phyloP scores from a whole-genome alignment of 2,797 vertebrate genomes.

The Halcyon smyrnensis region DNA sequence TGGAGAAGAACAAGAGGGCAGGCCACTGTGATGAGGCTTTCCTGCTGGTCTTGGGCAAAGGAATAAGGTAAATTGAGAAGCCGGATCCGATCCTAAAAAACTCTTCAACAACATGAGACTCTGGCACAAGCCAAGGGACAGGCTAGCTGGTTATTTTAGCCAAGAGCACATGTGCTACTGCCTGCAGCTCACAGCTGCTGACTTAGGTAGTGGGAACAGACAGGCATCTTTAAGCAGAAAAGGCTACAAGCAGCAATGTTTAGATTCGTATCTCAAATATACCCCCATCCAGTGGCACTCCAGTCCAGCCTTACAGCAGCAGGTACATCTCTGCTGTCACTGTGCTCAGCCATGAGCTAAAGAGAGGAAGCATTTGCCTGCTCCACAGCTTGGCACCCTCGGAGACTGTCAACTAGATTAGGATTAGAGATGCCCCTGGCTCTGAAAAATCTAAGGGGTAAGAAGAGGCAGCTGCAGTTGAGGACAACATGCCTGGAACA shows the following conservation, averaged over 20 bases:
- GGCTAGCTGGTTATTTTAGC: constrained; percentile 59
- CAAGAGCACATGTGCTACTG: constrained; percentile 56
- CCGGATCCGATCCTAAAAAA: constrained; percentile 13
- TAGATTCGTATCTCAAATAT: neutral
- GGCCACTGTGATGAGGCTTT: neutral
- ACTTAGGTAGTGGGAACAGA: neutral
- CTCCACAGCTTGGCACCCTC: neutral
- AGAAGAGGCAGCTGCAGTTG: neutral
- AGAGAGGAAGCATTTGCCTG: rapidly evolving
- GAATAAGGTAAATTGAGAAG: constrained; percentile 49
- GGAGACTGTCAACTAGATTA: neutral
- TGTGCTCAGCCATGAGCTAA: neutral
- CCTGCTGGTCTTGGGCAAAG: neutral
- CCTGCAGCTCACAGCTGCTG: constrained; percentile 61
- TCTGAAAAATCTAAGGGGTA: neutral
- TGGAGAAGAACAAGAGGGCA: neutral
- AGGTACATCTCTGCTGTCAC: neutral
- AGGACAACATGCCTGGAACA: rapidly evolving
- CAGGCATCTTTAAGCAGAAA: constrained; percentile 23
- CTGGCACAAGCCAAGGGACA: constrained; percentile 47
- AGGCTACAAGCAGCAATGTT: constrained; percentile 14
- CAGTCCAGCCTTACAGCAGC: neutral
- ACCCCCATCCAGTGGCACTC: neutral
- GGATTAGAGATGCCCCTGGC: neutral
- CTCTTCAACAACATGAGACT: constrained; percentile 31